Base-by-base conservation (phyloP, 30 jellyfish, hydroid and myxozoan genomes). In the Aurelia aurita complex sp. Pacific region DNA sequence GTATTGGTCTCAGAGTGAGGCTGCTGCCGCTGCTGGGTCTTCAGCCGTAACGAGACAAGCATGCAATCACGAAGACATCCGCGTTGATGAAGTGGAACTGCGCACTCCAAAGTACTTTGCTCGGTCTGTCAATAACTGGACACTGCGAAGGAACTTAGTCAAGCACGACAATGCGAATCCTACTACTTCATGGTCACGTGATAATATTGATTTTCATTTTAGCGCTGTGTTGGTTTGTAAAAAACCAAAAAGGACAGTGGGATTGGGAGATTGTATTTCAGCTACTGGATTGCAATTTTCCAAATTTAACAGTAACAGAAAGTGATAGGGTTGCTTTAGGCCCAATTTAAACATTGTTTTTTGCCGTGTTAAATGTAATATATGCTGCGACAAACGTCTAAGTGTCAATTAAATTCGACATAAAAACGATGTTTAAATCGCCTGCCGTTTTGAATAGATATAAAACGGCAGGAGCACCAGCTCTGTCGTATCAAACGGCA, bases 11-110 rank as follows among this genome's bases (percentile, higher is more conserved):
- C 83, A 86, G 33, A 86, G 88, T 64, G 83, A 66, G 75, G 92
- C 90, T 33, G 98, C 98, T n/a, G 90, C 98, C 2, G 98, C 96
- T 3, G 98, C 98, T 17, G 98, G 98, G 64, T 91, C 98, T 2
- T 78, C 96, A 11, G 94, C 96, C 13, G 96, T 95, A 5, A 84
- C 96, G 2, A 74, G 89, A 19, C 98, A 91, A 67, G 98, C 98
- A 17, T 91, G 98, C 76, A 85, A 91, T 71, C 92, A 91, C 51
- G 96, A 85, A 38, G 80, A 80, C 54, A 69, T 91, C 62, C 72
- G 36, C 50, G 54, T 75, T 0, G 62, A 70, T 4, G 96, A 91
- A 64, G 96, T 91, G 13, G 98, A 91, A 62, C 62, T 91, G 85
- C 92, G 98, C 46, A 85, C 94, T n/a, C 98, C 98, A 2, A 67